Percentiles rank a stretch among this genome's conserved stretches.
These are phyloP conservation scores for Typhlichthys eigenmanni DNA, from an alignment of 2,797 vertebrate species.

Conservation along the genomic window DNA sequence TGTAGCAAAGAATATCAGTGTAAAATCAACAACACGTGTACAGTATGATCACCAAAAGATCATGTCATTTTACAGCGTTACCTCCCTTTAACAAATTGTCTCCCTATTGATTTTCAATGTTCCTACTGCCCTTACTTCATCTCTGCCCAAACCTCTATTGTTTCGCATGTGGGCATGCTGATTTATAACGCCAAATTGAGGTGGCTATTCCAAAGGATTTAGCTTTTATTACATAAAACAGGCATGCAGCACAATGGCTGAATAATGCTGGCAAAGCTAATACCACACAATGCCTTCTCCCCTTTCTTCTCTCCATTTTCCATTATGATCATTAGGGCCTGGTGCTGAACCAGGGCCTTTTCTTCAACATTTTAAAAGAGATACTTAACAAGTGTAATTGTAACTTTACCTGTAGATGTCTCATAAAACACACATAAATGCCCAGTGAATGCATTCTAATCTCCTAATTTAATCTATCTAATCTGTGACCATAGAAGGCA, in stretches of 20 bases:
- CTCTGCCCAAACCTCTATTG: too few species aligned
- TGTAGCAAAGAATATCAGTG: too few species aligned
- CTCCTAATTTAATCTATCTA: constrained; percentile 78
- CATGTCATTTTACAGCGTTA: too few species aligned
- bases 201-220: constrained; percentile 17
- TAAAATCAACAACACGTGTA: too few species aligned
- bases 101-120: too few species aligned
- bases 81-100: too few species aligned
- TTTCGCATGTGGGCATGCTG: constrained; percentile 2
- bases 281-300: constrained; percentile 16
- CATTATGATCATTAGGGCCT: constrained; percentile 46
- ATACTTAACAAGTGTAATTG: constrained; percentile 15
- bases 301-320: constrained; percentile 42
- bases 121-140: too few species aligned
- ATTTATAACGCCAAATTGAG: constrained; percentile 16
- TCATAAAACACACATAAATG: constrained; percentile 66
- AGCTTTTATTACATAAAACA: constrained; percentile 9
- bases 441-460: constrained; percentile 71
- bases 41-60: too few species aligned
- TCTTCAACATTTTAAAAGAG: constrained; percentile 50
- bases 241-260: too few species aligned
- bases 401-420: constrained; percentile 51
- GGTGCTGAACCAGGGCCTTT: constrained; percentile 57
- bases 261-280: too few species aligned
- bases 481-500: constrained; percentile 74